Evolutionary conservation across 2,888 invertebrate genomes (phyloP), one percentile per base, ranked within the genome.

Genomic region (Conchocele bisecta): DNA sequence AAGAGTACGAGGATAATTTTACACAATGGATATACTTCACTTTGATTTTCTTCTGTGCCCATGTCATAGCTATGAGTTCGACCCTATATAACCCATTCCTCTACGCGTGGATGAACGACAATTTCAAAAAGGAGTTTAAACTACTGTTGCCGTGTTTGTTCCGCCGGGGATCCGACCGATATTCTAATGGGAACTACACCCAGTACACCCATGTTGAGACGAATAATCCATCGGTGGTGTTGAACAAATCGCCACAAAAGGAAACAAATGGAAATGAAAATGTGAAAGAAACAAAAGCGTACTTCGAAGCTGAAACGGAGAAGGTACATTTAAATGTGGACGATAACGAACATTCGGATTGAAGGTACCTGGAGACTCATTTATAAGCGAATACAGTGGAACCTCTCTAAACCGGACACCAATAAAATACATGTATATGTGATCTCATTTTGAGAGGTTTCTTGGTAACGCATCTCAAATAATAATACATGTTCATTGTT

Each of bases 31-130:
- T 94, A 53, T 97, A 95, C 91, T 97, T 96, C 90, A 95, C 95
- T 79, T 92, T 98, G n/a, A 93, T 95, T 82, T 99, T 98, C 91
- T 97, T 98, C 91, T 93, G 96, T 67, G 95, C 95, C 5, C 97
- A 97, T 89, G 94, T 96, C 68, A 93, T 97, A 79, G 97, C 97
- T 37, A 97, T 97, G 97, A 96, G 96, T 86, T 97, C 97, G 66
- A 97, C 96, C 1, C 96, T 97, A 91, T 98, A 98, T 93, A 98
- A 98, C 91, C 97, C 97, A 0, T 96, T 98, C 89, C 93, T 98
- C 15, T 98, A 98, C 92, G 97, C 97, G 20, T 98, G 97, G 97
- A 93, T 98, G 91, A 98, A 98, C 91, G 97, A 97, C 82, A 97
- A 96, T 92, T 97, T 97, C 90, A 93, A 96, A 53, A 96, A 97